Percentiles rank a stretch among this genome's conserved stretches.
phyloP scores from a whole-genome alignment of 2,888 invertebrate genomes.

The Drosophila paramelanica region DNA sequence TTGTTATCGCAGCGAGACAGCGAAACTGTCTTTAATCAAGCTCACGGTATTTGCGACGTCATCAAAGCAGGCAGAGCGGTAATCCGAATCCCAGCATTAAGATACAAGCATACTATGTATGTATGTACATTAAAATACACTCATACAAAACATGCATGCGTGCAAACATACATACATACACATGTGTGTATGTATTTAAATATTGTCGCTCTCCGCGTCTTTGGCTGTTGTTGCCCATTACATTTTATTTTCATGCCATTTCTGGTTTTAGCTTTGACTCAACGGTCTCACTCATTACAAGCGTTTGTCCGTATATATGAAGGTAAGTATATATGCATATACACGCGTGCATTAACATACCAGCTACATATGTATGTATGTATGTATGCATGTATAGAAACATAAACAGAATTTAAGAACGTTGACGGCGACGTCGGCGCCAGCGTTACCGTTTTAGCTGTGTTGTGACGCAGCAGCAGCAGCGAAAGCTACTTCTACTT shows the following conservation, averaged over 20 bases:
- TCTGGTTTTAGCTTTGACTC: slow-evolving; percentile 70
- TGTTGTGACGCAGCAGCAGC: slow-evolving; percentile 34
- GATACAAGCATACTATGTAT: slow-evolving; percentile 11
- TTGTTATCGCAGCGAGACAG: slow-evolving; percentile 14
- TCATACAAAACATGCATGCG: slow-evolving; percentile 26
- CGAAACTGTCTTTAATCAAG: slow-evolving; percentile 20
- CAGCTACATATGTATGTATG: slow-evolving; percentile 27
- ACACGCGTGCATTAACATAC: slow-evolving; percentile 39
- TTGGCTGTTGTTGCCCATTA: slow-evolving; percentile 55
- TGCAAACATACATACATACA: slow-evolving; percentile 25
- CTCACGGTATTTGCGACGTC: slow-evolving; percentile 8
- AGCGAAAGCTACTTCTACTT: slow-evolving; percentile 64
- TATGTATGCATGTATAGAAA: slow-evolving; percentile 32
- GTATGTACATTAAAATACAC: slow-evolving; percentile 5
- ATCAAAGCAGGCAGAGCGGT: slow-evolving; percentile 7
- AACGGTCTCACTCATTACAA: slow-evolving; percentile 66
- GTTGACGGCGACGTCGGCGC: slow-evolving; percentile 49
- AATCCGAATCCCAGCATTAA: slow-evolving; percentile 21
- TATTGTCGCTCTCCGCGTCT: slow-evolving; percentile 35
- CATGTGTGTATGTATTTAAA: slow-evolving; percentile 43
- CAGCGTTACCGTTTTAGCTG: slow-evolving; percentile 70
- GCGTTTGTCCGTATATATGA: slow-evolving; percentile 22
- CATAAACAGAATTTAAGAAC: slow-evolving; percentile 75
- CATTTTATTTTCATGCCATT: slow-evolving; percentile 75
- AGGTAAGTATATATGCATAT: slow-evolving; percentile 9